Percentiles rank a stretch among this genome's conserved stretches.
phyloP scores from a whole-genome alignment of 2,888 invertebrate species.

The Apocheima hispidaria region DNA sequence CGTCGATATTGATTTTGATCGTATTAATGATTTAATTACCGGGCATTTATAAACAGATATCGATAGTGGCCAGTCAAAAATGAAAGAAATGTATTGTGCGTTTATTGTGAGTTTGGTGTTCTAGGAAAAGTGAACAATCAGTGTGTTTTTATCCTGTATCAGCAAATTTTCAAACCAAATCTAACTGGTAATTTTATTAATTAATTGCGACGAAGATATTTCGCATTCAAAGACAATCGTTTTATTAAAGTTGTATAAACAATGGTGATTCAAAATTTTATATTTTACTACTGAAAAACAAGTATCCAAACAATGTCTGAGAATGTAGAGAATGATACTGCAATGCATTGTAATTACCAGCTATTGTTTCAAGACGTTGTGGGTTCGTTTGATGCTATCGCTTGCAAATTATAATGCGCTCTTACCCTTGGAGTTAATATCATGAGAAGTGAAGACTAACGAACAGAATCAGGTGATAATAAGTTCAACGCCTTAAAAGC shows the following conservation, averaged over 20 bases:
- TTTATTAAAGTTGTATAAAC: neutral
- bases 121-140: constrained; percentile 7
- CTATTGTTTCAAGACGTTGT: constrained; percentile 38
- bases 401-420: constrained; percentile 28
- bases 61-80: constrained; percentile 23
- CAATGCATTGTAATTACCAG: constrained; percentile 37
- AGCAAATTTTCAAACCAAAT: neutral
- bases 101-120: neutral
- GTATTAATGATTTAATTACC: constrained; percentile 24
- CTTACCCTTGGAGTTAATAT: constrained; percentile 39
- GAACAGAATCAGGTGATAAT: constrained; percentile 13
- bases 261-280: constrained; percentile 7
- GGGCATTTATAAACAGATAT: constrained; percentile 15
- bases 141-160: neutral
- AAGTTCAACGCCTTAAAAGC: constrained; percentile 22
- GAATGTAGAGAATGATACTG: constrained; percentile 37
- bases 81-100: constrained; percentile 4
- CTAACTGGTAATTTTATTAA: neutral
- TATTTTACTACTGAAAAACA: constrained; percentile 17
- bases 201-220: neutral
- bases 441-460: constrained; percentile 29
- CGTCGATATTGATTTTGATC: constrained; percentile 29
- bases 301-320: constrained; percentile 34
- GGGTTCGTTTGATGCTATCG: constrained; percentile 29
- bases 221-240: neutral